These are phyloP conservation scores for Campoletis raptor DNA, from an alignment of 2,888 invertebrate species.

Conservation along the genomic window DNA sequence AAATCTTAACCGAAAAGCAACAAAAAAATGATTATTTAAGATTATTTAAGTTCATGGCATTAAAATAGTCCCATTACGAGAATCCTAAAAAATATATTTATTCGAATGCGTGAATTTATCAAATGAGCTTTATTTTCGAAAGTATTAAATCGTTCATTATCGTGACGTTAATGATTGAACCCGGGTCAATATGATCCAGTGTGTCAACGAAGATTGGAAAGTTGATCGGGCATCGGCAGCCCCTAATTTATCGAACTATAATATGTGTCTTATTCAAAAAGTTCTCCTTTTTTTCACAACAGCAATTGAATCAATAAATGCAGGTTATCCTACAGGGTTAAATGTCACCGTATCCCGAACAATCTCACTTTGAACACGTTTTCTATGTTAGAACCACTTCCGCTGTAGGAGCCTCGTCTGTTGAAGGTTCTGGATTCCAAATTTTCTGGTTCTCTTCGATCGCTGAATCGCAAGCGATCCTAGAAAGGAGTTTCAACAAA, in stretches of 20 bases:
- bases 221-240: too few species aligned
- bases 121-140: too few species aligned
- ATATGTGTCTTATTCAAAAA: background rate
- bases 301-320: background rate
- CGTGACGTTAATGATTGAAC: too few species aligned
- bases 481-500: conserved; percentile 16
- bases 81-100: too few species aligned
- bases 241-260: background rate
- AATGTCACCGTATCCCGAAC: background rate
- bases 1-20: too few species aligned
- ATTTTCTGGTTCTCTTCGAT: conserved; percentile 42
- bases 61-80: too few species aligned
- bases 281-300: background rate
- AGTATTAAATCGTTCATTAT: too few species aligned
- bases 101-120: too few species aligned
- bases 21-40: too few species aligned
- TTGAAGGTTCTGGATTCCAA: conserved; percentile 40
- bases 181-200: too few species aligned
- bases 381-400: conserved; percentile 47
- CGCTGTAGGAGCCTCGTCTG: conserved; percentile 23
- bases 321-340: background rate
- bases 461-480: conserved; percentile 56
- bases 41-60: too few species aligned
- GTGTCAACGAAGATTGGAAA: too few species aligned
- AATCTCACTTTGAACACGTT: conserved; percentile 65